These are phyloP conservation scores for Heteromurus nitidus DNA, from an alignment of 2,888 invertebrate genomes.

Conservation along the genomic window DNA sequence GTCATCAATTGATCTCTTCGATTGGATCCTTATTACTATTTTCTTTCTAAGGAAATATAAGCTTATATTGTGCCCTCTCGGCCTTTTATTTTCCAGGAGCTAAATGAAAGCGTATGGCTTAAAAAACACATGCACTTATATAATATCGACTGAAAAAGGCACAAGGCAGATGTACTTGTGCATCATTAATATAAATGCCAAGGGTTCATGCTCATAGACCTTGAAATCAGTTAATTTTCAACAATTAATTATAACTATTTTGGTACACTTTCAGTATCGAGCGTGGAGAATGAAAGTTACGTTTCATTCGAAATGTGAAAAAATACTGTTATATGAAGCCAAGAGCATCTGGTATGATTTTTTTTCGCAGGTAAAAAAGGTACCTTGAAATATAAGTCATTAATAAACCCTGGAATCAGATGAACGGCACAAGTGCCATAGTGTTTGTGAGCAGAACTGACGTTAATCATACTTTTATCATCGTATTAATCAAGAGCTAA, in stretches of 20 bases:
- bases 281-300: background rate
- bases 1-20: conserved; percentile 30
- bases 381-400: conserved; percentile 38
- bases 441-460: conserved; percentile 37
- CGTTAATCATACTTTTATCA: conserved; percentile 57
- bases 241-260: conserved; percentile 34
- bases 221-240: conserved; percentile 52
- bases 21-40: background rate
- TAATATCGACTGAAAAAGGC: background rate
- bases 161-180: conserved; percentile 47
- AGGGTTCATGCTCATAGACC: conserved; percentile 14
- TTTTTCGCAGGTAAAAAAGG: conserved; percentile 38
- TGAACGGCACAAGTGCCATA: conserved; percentile 44
- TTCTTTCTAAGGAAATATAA: background rate
- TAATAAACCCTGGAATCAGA: conserved; percentile 45
- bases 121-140: too few species aligned
- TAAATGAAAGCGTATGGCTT: too few species aligned
- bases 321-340: conserved; percentile 21
- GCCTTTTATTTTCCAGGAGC: too few species aligned
- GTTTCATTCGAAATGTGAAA: background rate
- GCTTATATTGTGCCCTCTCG: too few species aligned
- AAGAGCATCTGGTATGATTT: conserved; percentile 33
- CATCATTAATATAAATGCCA: conserved; percentile 30
- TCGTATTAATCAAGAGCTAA: conserved; percentile 54
- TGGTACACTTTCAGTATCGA: background rate